phyloP scores from a whole-genome alignment of 2,888 invertebrate species.

The Agonopterix arenella region DNA sequence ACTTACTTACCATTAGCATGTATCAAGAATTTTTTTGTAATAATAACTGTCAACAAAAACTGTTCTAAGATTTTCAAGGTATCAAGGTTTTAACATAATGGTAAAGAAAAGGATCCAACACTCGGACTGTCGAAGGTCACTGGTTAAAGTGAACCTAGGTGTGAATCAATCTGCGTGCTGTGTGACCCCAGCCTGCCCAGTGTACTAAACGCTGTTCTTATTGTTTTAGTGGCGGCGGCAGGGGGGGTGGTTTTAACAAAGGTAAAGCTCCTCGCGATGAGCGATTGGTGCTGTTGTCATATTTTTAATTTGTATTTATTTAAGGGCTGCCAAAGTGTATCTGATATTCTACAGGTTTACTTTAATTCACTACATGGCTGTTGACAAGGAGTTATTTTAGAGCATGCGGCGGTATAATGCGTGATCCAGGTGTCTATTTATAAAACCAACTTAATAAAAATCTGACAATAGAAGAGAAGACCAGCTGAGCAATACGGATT shows the following conservation, averaged over 20 bases:
- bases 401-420: too few species aligned
- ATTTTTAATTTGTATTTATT: constrained; percentile 62
- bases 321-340: constrained; percentile 69
- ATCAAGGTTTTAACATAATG: constrained; percentile 67
- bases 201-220: constrained; percentile 87
- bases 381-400: constrained; percentile 25
- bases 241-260: constrained; percentile 97
- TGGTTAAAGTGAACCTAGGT: constrained; percentile 69
- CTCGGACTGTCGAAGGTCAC: constrained; percentile 54
- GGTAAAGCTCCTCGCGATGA: constrained; percentile 91
- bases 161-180: constrained; percentile 76
- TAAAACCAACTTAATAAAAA: too few species aligned
- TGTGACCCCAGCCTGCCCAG: constrained; percentile 76
- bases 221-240: constrained; percentile 96
- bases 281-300: constrained; percentile 85
- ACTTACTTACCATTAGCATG: constrained; percentile 24
- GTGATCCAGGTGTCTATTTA: too few species aligned
- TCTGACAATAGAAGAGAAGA: too few species aligned
- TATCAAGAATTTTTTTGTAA: constrained; percentile 30
- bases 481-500: too few species aligned
- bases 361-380: constrained; percentile 31
- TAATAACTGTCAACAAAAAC: constrained; percentile 49
- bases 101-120: constrained; percentile 78
- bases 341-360: background rate
- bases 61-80: constrained; percentile 73